A percentile compares a stretch with the other conserved stretches of the same genome.
Conservation (phyloP, 2,797 vertebrate genomes). For the Gymnopithys bicolor region DNA sequence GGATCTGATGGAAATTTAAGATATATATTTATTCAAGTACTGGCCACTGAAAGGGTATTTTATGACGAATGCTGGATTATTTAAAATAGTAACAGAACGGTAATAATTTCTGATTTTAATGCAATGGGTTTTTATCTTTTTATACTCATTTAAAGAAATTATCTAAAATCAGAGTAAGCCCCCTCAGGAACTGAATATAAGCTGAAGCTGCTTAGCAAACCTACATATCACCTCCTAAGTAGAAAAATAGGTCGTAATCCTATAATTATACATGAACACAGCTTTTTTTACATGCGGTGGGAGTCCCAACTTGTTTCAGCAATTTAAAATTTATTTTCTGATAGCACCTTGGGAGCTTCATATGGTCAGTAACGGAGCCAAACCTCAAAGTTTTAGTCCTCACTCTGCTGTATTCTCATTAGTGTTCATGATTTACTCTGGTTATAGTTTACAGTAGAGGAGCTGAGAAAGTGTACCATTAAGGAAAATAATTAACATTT, state of each 20-base stretch:
- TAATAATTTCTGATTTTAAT: background rate
- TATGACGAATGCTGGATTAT: background rate
- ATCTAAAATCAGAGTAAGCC: background rate
- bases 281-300: background rate
- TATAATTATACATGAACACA: background rate
- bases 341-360: background rate
- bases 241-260: background rate
- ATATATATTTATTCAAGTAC: background rate
- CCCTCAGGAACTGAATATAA: background rate
- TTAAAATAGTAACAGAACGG: background rate
- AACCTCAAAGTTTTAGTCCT: background rate
- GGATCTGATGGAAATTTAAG: background rate
- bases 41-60: background rate
- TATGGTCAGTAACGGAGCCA: background rate
- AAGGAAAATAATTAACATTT: background rate
- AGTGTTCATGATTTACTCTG: background rate
- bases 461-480: background rate
- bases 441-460: background rate
- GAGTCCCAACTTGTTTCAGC: slow-evolving; percentile 16
- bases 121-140: background rate
- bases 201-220: background rate
- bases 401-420: background rate
- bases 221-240: background rate
- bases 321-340: slow-evolving; percentile 23
- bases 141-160: background rate